These are phyloP conservation scores for Acanthopleura granulata DNA, from an alignment of 2,888 invertebrate genomes.

Conservation along the genomic window DNA sequence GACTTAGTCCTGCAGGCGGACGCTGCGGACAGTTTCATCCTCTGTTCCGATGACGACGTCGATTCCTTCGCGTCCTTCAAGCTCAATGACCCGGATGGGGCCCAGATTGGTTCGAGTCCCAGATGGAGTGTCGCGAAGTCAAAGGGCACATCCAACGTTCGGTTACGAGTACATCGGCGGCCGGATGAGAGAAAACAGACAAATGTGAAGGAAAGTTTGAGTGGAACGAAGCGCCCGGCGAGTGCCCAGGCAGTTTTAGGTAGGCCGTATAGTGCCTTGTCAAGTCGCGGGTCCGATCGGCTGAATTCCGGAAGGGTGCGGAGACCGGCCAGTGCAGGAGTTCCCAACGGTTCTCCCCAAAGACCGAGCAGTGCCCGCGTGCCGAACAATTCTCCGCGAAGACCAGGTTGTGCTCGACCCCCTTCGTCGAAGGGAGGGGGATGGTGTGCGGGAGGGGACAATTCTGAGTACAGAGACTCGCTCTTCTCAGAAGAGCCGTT, in stretches of 20 bases:
- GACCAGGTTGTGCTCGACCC: slow-evolving; percentile 5
- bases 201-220: slow-evolving; percentile 26
- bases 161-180: slow-evolving; percentile 22
- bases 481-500: slow-evolving; percentile 19
- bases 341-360: slow-evolving; percentile 7
- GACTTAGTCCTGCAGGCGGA: slow-evolving; percentile 35
- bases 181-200: not conserved
- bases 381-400: slow-evolving; percentile 36
- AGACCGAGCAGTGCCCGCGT: slow-evolving; percentile 28
- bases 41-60: slow-evolving; percentile 39
- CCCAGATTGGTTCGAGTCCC: slow-evolving; percentile 25
- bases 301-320: not conserved
- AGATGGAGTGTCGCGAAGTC: slow-evolving; percentile 13
- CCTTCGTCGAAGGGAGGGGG: not conserved
- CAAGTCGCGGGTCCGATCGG: not conserved
- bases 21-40: slow-evolving; percentile 36
- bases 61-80: slow-evolving; percentile 34
- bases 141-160: slow-evolving; percentile 31
- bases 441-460: slow-evolving; percentile 4
- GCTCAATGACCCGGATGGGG: slow-evolving; percentile 25
- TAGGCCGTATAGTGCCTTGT: not conserved
- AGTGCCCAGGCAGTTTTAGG: slow-evolving; percentile 3
- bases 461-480: slow-evolving; percentile 21
- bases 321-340: slow-evolving; percentile 19
- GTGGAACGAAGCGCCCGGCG: slow-evolving; percentile 25